Evolutionary conservation across 2,113 vertebrate species (phyloP), one percentile per base, ranked within the genome.

Genomic region (Mola mola): DNA sequence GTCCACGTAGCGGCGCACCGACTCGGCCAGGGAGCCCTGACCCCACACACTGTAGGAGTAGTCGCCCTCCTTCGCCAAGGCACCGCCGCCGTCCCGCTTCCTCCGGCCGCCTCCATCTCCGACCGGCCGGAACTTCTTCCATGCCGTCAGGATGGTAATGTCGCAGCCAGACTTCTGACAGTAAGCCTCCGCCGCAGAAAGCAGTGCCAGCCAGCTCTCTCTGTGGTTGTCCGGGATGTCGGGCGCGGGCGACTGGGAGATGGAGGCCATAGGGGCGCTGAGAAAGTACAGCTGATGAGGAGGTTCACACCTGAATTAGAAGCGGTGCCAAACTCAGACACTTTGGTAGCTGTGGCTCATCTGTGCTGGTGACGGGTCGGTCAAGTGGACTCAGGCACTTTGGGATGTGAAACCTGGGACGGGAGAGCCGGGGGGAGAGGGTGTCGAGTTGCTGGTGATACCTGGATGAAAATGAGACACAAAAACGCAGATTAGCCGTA

Each of bases 161-260:
- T 96, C 95, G 0, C 93, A 95, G 75, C 95, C 95, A 0, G 95
- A 94, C 67, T 91, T 93, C 63, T 94, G 92, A 75, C 93, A 92
- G 72, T 96, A 96, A 1, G 81, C 75, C 48, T 96, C 95, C 0
- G 93, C 94, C 0, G 94, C 93, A 21, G 92, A 89, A 21, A 96
- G 87, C 6, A 97, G 87, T 0, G 88, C 93, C 78, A 92, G 87
- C 95, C 95, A 97, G 91, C 91, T 94, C 72, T 94, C 95, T 67
- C 22, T 92, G 88, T 94, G 94, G 87, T 95, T 95, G 83, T 95
- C 94, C 22, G 92, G 93, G 89, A 96, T 87, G 55, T 93, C 92
- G 0, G 88, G 86, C 33, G 90, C 78, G 0, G 81, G 79, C 15
- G 72, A 83, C 55, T 87, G 84, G 42, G 62, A 82, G 50, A 89